phyloP scores from a whole-genome alignment of 2,888 invertebrate genomes.

The Globia sparganii region DNA sequence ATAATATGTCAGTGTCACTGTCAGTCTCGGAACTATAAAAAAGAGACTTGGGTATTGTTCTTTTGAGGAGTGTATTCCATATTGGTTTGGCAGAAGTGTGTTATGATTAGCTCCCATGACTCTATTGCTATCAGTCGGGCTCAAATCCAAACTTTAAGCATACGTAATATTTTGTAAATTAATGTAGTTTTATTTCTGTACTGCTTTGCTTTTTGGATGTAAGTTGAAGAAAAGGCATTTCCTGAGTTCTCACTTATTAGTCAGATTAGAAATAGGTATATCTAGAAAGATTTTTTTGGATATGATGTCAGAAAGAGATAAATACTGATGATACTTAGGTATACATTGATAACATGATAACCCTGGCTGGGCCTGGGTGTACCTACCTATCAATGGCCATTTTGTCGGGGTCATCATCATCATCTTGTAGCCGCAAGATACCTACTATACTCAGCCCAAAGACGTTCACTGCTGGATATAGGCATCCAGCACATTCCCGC shows the following conservation, averaged over 20 bases:
- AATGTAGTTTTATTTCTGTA: neutral
- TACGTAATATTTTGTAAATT: neutral
- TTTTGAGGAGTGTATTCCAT: slow-evolving; percentile 3
- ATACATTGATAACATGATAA: slow-evolving; percentile 1
- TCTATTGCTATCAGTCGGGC: neutral
- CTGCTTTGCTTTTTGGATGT: neutral
- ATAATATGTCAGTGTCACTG: slow-evolving; percentile 29
- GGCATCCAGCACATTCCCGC: neutral
- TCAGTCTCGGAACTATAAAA: neutral
- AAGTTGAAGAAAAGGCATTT: neutral
- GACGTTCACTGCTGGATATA: neutral
- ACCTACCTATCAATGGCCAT: neutral
- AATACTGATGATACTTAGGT: too few relatives aligned
- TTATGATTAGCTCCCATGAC: too few relatives aligned
- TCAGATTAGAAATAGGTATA: neutral
- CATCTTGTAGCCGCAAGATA: neutral
- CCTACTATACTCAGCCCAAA: neutral
- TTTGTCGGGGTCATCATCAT: neutral
- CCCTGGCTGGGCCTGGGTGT: neutral
- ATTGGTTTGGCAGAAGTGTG: neutral
- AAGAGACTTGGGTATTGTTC: slow-evolving; percentile 10
- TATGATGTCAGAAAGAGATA: neutral
- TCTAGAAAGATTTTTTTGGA: neutral
- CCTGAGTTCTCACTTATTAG: too few relatives aligned
- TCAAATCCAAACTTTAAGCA: neutral